These are phyloP conservation scores for Antedon mediterranea DNA, from an alignment of 53 echinoderm and acorn worm genomes.

Conservation along the genomic window DNA sequence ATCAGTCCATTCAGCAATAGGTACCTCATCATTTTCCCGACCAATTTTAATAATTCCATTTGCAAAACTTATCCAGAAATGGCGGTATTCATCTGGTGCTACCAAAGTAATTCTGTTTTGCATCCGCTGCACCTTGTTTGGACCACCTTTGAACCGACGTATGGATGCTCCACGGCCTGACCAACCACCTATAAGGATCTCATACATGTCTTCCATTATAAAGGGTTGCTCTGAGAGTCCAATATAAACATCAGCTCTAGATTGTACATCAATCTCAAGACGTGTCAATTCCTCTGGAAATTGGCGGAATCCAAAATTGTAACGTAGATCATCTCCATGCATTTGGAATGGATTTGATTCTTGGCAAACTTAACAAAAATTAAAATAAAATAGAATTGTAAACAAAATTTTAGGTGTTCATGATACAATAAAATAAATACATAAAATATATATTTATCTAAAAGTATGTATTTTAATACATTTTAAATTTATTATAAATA, in stretches of 20 bases:
- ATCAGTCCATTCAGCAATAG: constrained; percentile 19
- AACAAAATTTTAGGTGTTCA: too few relatives aligned
- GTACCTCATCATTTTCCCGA: neutral
- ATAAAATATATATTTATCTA: too few relatives aligned
- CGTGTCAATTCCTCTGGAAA: neutral
- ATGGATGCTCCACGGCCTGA: neutral
- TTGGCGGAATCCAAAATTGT: neutral
- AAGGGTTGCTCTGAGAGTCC: constrained; percentile 1
- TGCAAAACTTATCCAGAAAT: constrained; percentile 24
- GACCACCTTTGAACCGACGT: neutral
- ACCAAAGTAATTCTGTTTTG: neutral
- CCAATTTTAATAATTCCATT: constrained; percentile 13
- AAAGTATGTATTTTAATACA: too few relatives aligned
- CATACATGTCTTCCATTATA: constrained; percentile 6
- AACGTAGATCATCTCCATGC: neutral
- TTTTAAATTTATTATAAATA: too few relatives aligned
- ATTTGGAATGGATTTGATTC: neutral
- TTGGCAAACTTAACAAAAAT: neutral
- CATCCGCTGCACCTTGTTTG: neutral
- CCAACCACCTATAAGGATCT: constrained; percentile 10
- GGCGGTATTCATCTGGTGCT: constrained; percentile 4
- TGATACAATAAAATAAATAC: too few relatives aligned
- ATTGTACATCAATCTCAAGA: neutral
- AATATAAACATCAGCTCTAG: neutral
- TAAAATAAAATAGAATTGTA: neutral